A percentile compares a stretch with the other conserved stretches of the same genome.
Conservation (phyloP, 2,888 invertebrate species). For the Operophtera brumata region DNA sequence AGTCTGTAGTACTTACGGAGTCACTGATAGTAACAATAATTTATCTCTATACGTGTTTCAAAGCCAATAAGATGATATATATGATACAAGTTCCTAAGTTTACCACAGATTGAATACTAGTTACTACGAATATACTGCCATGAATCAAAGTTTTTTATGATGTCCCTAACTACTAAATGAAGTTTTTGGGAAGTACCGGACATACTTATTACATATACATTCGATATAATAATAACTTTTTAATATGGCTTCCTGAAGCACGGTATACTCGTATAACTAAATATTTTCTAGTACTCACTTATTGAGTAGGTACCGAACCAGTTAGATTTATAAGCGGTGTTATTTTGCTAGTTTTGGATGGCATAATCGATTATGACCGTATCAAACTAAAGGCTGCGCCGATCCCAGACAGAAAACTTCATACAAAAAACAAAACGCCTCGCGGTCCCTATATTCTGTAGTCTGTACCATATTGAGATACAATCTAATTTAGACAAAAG, state of each 20-base stretch:
- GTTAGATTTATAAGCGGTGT: constrained; percentile 2
- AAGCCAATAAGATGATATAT: constrained; percentile 12
- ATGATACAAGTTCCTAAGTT: constrained; percentile 8
- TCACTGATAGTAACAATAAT: neutral
- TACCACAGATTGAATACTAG: neutral
- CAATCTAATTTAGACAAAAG: too few relatives aligned
- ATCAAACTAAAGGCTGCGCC: neutral
- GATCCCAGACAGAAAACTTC: too few relatives aligned
- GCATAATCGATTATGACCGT: neutral
- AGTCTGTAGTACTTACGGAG: neutral
- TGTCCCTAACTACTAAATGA: constrained; percentile 3
- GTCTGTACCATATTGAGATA: too few relatives aligned
- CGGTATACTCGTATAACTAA: neutral
- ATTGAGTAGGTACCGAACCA: neutral
- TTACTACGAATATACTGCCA: neutral
- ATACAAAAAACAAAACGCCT: too few relatives aligned
- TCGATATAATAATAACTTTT: neutral
- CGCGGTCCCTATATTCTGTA: too few relatives aligned
- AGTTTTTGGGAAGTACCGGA: constrained; percentile 1
- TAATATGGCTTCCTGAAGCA: neutral
- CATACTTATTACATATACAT: too few relatives aligned
- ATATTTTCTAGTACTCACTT: neutral
- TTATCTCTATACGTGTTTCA: constrained; percentile 15
- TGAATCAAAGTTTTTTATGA: constrained; percentile 10
- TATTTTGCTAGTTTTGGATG: neutral